Percentiles rank a stretch among this genome's conserved stretches.
phyloP scores from a whole-genome alignment of 1,140 invertebrate species.

The Proctacanthus coquilletti region DNA sequence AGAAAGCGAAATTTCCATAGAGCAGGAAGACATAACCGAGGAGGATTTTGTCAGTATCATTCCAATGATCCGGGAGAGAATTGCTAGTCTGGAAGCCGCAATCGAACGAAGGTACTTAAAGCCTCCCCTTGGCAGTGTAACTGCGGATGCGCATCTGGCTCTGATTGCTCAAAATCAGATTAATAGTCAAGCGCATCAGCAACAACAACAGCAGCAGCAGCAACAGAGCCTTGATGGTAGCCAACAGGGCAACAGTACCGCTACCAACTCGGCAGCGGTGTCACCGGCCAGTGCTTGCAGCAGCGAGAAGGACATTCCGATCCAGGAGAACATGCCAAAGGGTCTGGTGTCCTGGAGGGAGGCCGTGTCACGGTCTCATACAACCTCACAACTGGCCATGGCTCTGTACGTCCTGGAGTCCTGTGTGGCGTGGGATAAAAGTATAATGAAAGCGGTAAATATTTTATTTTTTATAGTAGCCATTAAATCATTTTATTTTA shows the following conservation, averaged over 20 bases:
- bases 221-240: conserved; percentile 7
- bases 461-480: not conserved
- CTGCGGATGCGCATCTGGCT: conserved; percentile 25
- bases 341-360: conserved; percentile 78
- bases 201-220: conserved; percentile 25
- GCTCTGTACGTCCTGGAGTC: conserved; percentile 77
- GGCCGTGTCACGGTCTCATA: conserved; percentile 62
- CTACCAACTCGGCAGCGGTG: conserved; percentile 20
- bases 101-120: conserved; percentile 89
- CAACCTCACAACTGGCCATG: conserved; percentile 81
- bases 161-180: conserved; percentile 27
- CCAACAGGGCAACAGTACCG: no score
- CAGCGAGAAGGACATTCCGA: conserved; percentile 28
- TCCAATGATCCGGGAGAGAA: conserved; percentile 53
- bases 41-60: conserved; percentile 33
- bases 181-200: conserved; percentile 14
- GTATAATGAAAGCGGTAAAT: conserved; percentile 96
- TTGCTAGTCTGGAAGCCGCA: conserved; percentile 70
- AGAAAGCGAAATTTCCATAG: conserved; percentile 35
- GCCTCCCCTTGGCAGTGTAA: conserved; percentile 63
- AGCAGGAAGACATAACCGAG: conserved; percentile 34
- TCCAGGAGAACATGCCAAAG: conserved; percentile 36
- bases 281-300: conserved; percentile 24
- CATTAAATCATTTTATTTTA: not conserved
- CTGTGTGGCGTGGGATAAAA: conserved; percentile 94